Percentiles rank a stretch among this genome's conserved stretches.
These are phyloP conservation scores for Drosophila pallidifrons DNA, from an alignment of 1,140 invertebrate species.

Conservation along the genomic window DNA sequence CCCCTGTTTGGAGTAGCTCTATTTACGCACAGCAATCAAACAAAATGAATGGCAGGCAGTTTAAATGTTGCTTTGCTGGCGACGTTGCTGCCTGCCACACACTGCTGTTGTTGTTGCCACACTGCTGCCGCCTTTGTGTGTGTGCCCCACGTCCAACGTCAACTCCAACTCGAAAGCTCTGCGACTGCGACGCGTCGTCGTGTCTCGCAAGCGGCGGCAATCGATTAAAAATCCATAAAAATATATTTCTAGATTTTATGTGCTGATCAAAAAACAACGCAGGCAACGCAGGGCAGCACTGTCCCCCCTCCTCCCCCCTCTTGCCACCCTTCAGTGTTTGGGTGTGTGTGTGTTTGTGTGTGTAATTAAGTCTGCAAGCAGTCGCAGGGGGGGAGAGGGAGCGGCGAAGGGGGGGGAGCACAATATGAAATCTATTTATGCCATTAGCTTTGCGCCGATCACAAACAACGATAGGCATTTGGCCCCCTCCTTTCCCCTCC, in stretches of 20 bases:
- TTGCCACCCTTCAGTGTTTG: conserved; percentile 16
- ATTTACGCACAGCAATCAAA: conserved; percentile 70
- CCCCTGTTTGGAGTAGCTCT: not conserved
- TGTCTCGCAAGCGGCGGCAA: conserved; percentile 62
- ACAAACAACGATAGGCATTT: conserved; percentile 54
- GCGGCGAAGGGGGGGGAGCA: conserved; percentile 8
- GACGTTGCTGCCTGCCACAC: not conserved
- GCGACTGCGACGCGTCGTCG: not conserved
- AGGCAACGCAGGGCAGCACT: conserved; percentile 11
- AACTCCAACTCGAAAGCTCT: not conserved
- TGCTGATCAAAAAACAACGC: conserved; percentile 63
- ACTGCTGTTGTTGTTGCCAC: not conserved
- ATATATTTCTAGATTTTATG: conserved; percentile 84
- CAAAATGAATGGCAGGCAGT: conserved; percentile 49
- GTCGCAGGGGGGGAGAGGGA: not conserved
- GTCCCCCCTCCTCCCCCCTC: conserved; percentile 6
- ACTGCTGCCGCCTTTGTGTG: not conserved
- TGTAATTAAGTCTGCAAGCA: conserved; percentile 71
- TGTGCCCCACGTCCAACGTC: not conserved
- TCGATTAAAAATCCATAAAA: conserved; percentile 84
- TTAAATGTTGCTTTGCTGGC: conserved; percentile 23
- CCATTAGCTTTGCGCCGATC: conserved; percentile 80
- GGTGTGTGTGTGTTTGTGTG: conserved; percentile 53
- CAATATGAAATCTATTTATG: conserved; percentile 83
- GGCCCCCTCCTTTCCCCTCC: not conserved